Base-by-base conservation (phyloP, 2,113 vertebrate genomes). In the Mustela nigripes region DNA sequence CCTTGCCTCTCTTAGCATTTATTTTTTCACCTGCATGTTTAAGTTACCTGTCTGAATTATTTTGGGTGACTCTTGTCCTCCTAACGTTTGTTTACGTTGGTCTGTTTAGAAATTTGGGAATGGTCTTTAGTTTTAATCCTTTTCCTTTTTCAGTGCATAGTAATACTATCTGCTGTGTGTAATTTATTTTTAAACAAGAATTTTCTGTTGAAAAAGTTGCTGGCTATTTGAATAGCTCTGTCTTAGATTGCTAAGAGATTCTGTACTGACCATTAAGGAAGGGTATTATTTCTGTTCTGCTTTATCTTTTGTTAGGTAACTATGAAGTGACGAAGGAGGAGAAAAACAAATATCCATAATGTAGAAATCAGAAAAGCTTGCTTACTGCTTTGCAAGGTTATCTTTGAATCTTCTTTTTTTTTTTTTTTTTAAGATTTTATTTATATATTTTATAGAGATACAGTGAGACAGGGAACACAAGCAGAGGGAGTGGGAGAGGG, bases 91-190 rank as follows among this genome's bases (percentile, higher is more conserved):
- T 96, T 95, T 96, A 42, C 31, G 86, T 93, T 80, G 82, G 28
- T 97, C 24, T 96, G 15, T 56, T 95, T 96, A 91, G 78, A 94
- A 88, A 91, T 94, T 94, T 94, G 78, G 50, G 56, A 36, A 91
- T 91, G 26, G 42, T 31, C n/a, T 91, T 86, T 86, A 65, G 56
- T 95, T 92, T 91, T 89, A 83, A 79, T 96, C n/a, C 4, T 91
- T 91, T 67, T 7, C 22, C 71, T 93, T 93, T 94, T 88, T 79
- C 15, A 86, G 0, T 78, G 50, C 31, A 62, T 4, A 79, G 18
- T 84, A 78, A 36, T n/a, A 69, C 33, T 36, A 14, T 67, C 15
- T 67, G 31, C 16, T 33, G 18, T 36, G 33, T 33, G 33, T 91
- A 63, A 71, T 85, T 91, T 53, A 65, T 69, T 95, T 90, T 84